Percentiles rank a stretch among this genome's conserved stretches.
phyloP scores from a whole-genome alignment of 2,113 vertebrate genomes.

The Dipodomys ordii region DNA sequence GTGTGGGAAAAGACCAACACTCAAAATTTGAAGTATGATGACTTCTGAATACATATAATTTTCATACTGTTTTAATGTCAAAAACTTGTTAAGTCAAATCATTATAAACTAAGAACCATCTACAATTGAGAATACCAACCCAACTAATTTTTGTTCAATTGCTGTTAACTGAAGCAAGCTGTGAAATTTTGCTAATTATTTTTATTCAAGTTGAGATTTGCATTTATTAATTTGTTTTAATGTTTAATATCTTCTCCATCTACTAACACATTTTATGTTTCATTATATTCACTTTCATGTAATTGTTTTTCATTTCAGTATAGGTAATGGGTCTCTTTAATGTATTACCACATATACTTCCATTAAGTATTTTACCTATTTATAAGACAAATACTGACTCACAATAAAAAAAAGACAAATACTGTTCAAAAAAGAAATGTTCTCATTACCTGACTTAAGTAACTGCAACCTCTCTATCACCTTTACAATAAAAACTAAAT shows the following conservation, averaged over 20 bases:
- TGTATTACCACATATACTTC: not conserved
- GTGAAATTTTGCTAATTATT: not conserved
- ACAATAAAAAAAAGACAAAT: too few species aligned
- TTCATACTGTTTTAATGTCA: not conserved
- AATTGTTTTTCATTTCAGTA: constrained; percentile 17
- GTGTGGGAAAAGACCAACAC: not conserved
- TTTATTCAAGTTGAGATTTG: not conserved
- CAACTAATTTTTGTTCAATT: not conserved
- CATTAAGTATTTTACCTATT: not conserved
- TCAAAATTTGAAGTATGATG: not conserved
- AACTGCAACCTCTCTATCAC: too few species aligned
- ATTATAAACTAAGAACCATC: too few species aligned
- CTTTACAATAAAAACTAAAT: too few species aligned
- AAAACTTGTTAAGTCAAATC: not conserved
- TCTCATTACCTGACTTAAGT: too few species aligned
- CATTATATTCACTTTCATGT: constrained; percentile 30
- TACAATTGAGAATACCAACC: constrained; percentile 30
- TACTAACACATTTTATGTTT: constrained; percentile 42
- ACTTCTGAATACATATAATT: not conserved
- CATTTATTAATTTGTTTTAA: constrained; percentile 7
- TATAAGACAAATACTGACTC: not conserved
- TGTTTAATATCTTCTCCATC: constrained; percentile 3
- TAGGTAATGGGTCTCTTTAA: not conserved
- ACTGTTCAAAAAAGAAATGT: too few species aligned
- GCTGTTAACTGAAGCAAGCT: not conserved